Percentiles rank a stretch among this genome's conserved stretches.
phyloP scores from a whole-genome alignment of 1,140 invertebrate genomes.

The Nasonia longicornis region DNA sequence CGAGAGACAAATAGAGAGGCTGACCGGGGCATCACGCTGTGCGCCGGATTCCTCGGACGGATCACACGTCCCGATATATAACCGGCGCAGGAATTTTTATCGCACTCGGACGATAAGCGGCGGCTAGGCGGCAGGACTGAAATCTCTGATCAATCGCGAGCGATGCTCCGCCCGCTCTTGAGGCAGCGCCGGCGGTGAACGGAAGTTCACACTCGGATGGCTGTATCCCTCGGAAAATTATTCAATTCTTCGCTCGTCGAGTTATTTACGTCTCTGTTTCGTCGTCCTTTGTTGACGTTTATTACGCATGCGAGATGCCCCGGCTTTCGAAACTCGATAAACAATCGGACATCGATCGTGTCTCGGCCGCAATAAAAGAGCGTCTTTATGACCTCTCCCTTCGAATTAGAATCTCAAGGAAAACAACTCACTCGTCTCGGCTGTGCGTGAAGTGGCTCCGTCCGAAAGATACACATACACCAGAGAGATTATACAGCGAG shows the following conservation, averaged over 20 bases:
- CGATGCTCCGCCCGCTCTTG: background rate
- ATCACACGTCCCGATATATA: background rate
- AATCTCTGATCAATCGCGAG: constrained; percentile 12
- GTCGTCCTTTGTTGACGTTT: background rate
- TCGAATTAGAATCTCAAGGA: constrained; percentile 36
- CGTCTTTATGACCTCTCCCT: constrained; percentile 11
- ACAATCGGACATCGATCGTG: background rate
- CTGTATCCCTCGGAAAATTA: background rate
- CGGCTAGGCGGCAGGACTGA: background rate
- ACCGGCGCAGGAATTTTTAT: constrained; percentile 24
- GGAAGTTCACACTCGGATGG: background rate
- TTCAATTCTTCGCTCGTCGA: background rate
- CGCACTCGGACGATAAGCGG: background rate
- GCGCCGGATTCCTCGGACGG: background rate
- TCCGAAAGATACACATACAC: background rate
- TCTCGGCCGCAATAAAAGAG: background rate
- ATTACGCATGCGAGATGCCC: background rate
- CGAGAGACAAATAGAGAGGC: constrained; percentile 31
- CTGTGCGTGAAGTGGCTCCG: constrained; percentile 17
- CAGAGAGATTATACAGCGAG: background rate
- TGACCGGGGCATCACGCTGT: background rate
- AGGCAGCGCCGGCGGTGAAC: background rate
- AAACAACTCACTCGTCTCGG: constrained; percentile 24
- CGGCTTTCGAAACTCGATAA: background rate
- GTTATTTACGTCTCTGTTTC: background rate